Conservation (phyloP, 2,888 invertebrate species). For the Cyrtodaria siliqua region DNA sequence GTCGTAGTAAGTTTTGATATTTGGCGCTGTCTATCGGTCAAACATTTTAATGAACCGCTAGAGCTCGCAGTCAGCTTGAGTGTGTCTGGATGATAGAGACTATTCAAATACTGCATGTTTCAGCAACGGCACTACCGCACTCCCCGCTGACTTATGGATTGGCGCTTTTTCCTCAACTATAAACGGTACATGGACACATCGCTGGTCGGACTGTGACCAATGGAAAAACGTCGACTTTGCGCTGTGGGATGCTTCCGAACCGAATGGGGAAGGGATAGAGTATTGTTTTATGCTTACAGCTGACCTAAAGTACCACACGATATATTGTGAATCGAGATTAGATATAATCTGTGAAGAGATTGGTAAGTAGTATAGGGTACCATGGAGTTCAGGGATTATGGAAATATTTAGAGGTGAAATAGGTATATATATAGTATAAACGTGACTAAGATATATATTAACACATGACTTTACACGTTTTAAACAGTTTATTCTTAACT, state of each 20-base stretch:
- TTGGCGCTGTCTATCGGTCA: too few species aligned
- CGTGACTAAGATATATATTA: too few species aligned
- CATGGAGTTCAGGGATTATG: too few species aligned
- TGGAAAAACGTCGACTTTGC: constrained; percentile 1
- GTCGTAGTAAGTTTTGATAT: too few species aligned
- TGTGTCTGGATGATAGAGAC: not conserved
- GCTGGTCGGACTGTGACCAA: not conserved
- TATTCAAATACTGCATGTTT: not conserved
- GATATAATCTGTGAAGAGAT: constrained; percentile 24
- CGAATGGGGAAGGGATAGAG: constrained; percentile 9
- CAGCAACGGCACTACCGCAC: constrained; percentile 5
- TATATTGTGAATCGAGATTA: constrained; percentile 1
- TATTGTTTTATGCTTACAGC: constrained; percentile 6
- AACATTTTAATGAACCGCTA: too few species aligned
- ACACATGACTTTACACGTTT: too few species aligned
- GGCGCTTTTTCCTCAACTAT: constrained; percentile 7
- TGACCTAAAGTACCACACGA: constrained; percentile 2
- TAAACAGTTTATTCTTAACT: too few species aligned
- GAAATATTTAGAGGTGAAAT: too few species aligned
- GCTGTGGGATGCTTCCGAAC: constrained; percentile 19
- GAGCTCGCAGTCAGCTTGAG: too few species aligned
- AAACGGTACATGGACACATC: constrained; percentile 1
- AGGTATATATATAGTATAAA: too few species aligned
- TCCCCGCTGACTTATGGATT: constrained; percentile 32
- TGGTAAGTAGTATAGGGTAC: constrained; percentile 28